phyloP scores from a whole-genome alignment of 2,888 invertebrate species.

The Drosophila greeni region DNA sequence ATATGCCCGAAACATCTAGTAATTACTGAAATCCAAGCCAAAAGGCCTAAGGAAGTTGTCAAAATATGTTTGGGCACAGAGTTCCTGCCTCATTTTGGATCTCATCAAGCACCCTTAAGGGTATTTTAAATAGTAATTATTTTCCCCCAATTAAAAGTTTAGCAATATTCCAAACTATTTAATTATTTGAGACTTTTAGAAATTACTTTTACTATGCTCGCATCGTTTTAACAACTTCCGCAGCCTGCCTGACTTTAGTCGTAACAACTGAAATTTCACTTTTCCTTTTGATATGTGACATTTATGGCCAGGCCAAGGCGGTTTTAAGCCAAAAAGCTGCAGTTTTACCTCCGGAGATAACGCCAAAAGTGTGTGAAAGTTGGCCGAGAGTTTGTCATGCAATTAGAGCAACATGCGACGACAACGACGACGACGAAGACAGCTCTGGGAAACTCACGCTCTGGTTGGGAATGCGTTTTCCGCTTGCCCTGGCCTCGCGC shows the following conservation, averaged over 20 bases:
- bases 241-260: slow-evolving; percentile 3
- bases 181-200: not conserved
- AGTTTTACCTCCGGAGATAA: slow-evolving; percentile 48
- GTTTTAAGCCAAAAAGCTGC: slow-evolving; percentile 21
- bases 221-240: slow-evolving; percentile 17
- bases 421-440: slow-evolving; percentile 28
- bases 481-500: slow-evolving; percentile 34
- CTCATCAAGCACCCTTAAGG: not conserved
- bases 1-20: slow-evolving; percentile 11
- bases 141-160: not conserved
- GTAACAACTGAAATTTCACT: slow-evolving; percentile 36
- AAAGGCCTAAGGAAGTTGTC: slow-evolving; percentile 9
- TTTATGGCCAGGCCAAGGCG: slow-evolving; percentile 43
- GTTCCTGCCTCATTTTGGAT: not conserved
- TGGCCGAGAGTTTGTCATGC: slow-evolving; percentile 66
- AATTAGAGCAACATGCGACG: slow-evolving; percentile 69
- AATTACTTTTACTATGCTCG: not conserved
- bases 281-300: slow-evolving; percentile 53
- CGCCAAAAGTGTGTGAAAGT: slow-evolving; percentile 66
- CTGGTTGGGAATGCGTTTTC: slow-evolving; percentile 55
- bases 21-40: slow-evolving; percentile 23
- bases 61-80: not conserved
- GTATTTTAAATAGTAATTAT: not conserved
- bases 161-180: not conserved
- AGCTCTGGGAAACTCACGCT: slow-evolving; percentile 46